Conservation (phyloP, 2,113 vertebrate species). For the Sinocyclocheilus grahami region DNA sequence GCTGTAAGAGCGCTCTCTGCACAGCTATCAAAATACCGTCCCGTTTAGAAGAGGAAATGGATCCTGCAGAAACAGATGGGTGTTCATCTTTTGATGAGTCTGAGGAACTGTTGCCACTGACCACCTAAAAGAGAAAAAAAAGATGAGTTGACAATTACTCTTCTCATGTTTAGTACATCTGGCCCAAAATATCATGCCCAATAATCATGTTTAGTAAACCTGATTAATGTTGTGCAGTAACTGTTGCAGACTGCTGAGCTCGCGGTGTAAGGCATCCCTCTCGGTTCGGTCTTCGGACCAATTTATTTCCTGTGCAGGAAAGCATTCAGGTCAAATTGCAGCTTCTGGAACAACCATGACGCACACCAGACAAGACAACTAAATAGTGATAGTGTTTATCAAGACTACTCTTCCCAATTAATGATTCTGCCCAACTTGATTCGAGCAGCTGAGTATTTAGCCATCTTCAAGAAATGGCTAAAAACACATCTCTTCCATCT, state of each 20-base stretch:
- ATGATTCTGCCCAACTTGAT: background rate
- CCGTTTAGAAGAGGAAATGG: conserved; percentile 57
- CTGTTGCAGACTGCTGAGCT: conserved; percentile 68
- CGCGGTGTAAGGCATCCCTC: conserved; percentile 59
- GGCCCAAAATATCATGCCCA: background rate
- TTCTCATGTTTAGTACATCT: background rate
- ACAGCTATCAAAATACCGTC: conserved; percentile 68
- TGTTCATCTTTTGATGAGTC: conserved; percentile 15
- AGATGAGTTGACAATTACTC: background rate
- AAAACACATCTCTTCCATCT: too few relatives aligned
- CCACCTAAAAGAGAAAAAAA: conserved; percentile 65
- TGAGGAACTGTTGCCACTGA: conserved; percentile 61
- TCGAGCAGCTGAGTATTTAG: too few relatives aligned
- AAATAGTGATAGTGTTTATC: conserved; percentile 48
- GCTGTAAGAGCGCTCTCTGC: conserved; percentile 62
- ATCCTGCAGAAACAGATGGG: conserved; percentile 40
- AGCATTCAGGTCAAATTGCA: conserved; percentile 63
- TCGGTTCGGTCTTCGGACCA: conserved; percentile 62
- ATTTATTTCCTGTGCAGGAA: conserved; percentile 75
- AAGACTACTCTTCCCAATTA: background rate
- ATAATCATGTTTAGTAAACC: conserved; percentile 65
- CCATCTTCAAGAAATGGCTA: too few relatives aligned
- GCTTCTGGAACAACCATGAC: conserved; percentile 44
- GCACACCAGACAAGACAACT: conserved; percentile 31
- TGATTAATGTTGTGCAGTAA: conserved; percentile 70